Conservation (phyloP, 2,888 invertebrate species). For the Campopleginae sp. region DNA sequence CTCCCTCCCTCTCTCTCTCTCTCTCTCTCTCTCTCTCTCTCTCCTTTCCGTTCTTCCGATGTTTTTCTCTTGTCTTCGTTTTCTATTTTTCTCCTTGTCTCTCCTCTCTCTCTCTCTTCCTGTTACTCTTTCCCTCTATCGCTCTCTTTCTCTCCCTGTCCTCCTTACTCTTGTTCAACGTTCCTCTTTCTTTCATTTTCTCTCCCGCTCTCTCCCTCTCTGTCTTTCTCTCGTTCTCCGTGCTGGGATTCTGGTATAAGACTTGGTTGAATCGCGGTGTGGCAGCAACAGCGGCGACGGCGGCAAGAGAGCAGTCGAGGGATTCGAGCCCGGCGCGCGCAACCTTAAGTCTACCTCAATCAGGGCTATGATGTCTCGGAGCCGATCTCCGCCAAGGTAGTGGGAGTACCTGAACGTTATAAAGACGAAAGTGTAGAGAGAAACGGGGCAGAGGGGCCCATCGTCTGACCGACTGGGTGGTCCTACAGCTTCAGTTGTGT, state of each 20-base stretch:
- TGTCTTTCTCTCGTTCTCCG: constrained; percentile 1
- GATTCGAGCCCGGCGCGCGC: constrained; percentile 57
- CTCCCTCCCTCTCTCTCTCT: neutral
- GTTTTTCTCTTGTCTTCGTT: neutral
- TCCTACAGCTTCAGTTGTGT: constrained; percentile 84
- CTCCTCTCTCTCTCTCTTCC: constrained; percentile 9
- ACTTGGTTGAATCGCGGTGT: constrained; percentile 43
- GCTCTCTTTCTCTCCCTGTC: neutral
- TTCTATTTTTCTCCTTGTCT: constrained; percentile 1
- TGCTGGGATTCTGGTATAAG: constrained; percentile 8
- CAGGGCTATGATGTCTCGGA: constrained; percentile 77
- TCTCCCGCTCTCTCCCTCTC: constrained; percentile 20
- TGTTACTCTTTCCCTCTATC: neutral
- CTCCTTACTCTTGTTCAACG: neutral
- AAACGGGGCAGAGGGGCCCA: constrained; percentile 77
- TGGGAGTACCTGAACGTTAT: constrained; percentile 80
- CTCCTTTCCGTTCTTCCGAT: neutral
- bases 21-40: constrained; percentile 21
- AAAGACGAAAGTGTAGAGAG: constrained; percentile 81
- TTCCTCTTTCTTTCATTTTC: constrained; percentile 18
- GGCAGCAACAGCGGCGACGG: constrained; percentile 48
- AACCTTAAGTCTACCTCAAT: constrained; percentile 81
- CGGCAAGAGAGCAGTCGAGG: constrained; percentile 47
- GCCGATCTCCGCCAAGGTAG: constrained; percentile 74
- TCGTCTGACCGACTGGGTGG: constrained; percentile 83